These are phyloP conservation scores for Darevskia mixta DNA, from an alignment of 2,797 vertebrate genomes.

Conservation along the genomic window DNA sequence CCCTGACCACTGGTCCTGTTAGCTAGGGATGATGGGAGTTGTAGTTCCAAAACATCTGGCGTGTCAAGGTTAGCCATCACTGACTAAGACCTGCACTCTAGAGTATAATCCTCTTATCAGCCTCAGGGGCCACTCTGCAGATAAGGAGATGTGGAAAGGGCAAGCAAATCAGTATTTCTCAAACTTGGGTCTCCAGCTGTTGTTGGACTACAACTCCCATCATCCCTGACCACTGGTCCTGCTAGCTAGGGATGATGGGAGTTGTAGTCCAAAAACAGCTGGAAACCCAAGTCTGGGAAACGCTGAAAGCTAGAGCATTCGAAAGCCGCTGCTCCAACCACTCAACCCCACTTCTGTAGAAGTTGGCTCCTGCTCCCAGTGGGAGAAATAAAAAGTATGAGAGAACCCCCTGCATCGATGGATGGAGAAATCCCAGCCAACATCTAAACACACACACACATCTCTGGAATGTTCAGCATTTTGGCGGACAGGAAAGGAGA, in stretches of 20 bases:
- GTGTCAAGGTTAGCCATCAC: no score
- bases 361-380: background rate
- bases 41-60: no score
- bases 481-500: slow-evolving; percentile 25
- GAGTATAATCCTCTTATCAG: background rate
- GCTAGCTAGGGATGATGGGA: no score
- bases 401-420: background rate
- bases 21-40: no score
- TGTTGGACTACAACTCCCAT: no score
- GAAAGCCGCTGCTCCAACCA: background rate
- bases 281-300: no score
- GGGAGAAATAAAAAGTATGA: no score
- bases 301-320: background rate
- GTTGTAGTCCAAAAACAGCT: no score
- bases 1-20: no score
- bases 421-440: background rate
- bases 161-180: no score
- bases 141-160: background rate
- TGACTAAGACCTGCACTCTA: background rate
- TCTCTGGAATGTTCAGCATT: slow-evolving; percentile 35
- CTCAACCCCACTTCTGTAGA: background rate
- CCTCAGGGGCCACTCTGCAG: background rate
- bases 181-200: no score
- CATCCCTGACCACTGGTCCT: no score
- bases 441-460: background rate